Evolutionary conservation across 2,888 invertebrate species (phyloP), one percentile per base, ranked within the genome.

Genomic region (Tyria jacobaeae): DNA sequence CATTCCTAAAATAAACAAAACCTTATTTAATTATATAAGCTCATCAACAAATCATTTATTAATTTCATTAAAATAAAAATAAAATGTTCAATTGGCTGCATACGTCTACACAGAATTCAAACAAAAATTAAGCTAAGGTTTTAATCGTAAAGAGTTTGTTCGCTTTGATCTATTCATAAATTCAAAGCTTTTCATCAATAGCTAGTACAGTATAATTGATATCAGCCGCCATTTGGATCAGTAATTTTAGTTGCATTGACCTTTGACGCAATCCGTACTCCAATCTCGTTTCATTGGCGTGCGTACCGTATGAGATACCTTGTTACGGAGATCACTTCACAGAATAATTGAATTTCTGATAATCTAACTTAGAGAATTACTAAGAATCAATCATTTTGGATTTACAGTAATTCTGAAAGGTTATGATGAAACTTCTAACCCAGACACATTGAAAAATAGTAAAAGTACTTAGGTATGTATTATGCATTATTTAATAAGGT

Each of bases 331-430:
- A 71, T 54, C 63, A 47, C 64, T 71, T 60, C 56, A 69, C 49
- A 58, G 61, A 63, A 71, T 63, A 74, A 67, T 73, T 63, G 66
- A 69, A 66, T 69, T 69, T 68, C 60, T 62, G 47, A 60, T 62
- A 62, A 64, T 57, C 48, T 60, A 60, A 51, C 61, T 60, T 15
- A 59, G 56, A 62, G 52, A 44, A 60, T 51, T 59, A n/a, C n/a
- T n/a, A n/a, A 55, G 48, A 10, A 60, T 59, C 51, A 35, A 58
- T 66, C 63, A 60, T 57, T 60, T 62, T n/a, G 21, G 21, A 60
- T 53, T 51, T 51, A 21, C 44, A 59, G 47, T 61, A 50, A 57
- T 50, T 63, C 27, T n/a, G n/a, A n/a, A n/a, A n/a, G n/a, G n/a
- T n/a, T n/a, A n/a, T n/a, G n/a, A n/a, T n/a, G n/a, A n/a, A n/a